A percentile compares a stretch with the other conserved stretches of the same genome.
Conservation (phyloP, 2,888 invertebrate genomes). For the Drosophila hawaiiensis region DNA sequence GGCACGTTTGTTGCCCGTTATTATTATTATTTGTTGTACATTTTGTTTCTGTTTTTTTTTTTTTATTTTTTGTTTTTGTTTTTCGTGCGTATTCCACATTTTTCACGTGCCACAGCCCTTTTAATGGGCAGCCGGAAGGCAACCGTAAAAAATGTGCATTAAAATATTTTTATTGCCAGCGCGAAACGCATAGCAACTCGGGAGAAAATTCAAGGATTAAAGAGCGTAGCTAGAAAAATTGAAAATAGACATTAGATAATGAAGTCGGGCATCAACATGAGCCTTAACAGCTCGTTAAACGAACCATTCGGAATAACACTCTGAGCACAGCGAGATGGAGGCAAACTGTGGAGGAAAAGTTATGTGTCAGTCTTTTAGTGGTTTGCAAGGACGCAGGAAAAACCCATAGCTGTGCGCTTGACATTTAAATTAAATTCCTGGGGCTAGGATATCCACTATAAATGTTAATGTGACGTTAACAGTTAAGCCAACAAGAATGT, state of each 20-base stretch:
- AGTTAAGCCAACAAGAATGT: not conserved
- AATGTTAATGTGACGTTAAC: conserved; percentile 34
- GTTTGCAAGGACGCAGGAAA: not conserved
- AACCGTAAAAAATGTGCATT: conserved; percentile 67
- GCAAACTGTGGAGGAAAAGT: conserved; percentile 4
- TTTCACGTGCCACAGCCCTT: conserved; percentile 65
- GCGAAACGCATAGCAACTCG: conserved; percentile 12
- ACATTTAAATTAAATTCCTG: conserved; percentile 32
- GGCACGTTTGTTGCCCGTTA: conserved; percentile 52
- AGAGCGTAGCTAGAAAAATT: conserved; percentile 59
- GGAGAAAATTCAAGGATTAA: conserved; percentile 48
- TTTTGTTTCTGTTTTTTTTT: conserved; percentile 33
- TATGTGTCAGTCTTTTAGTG: conserved; percentile 5
- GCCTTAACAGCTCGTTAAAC: conserved; percentile 67
- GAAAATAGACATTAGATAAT: conserved; percentile 74
- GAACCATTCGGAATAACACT: conserved; percentile 1
- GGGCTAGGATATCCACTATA: conserved; percentile 4
- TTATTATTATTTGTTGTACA: conserved; percentile 4
- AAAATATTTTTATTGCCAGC: conserved; percentile 76
- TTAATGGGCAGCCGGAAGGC: conserved; percentile 62
- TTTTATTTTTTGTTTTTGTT: conserved; percentile 7
- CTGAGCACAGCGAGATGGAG: conserved; percentile 1
- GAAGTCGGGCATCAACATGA: conserved; percentile 41
- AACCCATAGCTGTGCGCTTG: conserved; percentile 8
- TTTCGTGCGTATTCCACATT: conserved; percentile 32